A percentile compares a stretch with the other conserved stretches of the same genome.
Conservation (phyloP, 2,797 vertebrate species). For the Halcyon leucocephala region DNA sequence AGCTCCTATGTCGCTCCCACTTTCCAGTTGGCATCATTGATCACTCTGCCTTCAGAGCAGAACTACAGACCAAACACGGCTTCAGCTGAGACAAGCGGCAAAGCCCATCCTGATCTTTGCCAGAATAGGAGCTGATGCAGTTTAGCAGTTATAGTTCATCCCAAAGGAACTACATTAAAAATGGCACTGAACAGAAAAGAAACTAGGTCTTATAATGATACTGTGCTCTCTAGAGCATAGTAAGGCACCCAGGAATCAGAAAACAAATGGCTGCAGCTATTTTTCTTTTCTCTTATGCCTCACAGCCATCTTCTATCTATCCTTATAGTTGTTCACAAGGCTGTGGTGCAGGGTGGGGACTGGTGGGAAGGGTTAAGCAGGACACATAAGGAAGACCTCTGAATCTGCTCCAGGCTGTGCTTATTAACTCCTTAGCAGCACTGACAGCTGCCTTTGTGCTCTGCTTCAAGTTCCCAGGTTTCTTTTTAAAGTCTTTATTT, state of each 20-base stretch:
- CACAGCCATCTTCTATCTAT: background rate
- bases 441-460: background rate
- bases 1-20: background rate
- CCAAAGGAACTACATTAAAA: background rate
- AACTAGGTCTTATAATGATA: background rate
- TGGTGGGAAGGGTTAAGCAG: background rate
- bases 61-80: background rate
- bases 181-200: background rate
- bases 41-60: background rate
- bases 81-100: background rate
- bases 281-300: background rate
- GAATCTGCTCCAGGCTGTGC: background rate
- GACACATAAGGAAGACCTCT: background rate
- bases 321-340: background rate
- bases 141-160: background rate
- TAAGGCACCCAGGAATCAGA: background rate
- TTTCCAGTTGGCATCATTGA: background rate
- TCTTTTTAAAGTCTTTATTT: background rate
- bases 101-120: background rate
- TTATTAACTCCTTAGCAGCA: background rate
- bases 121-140: background rate
- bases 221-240: background rate
- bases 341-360: background rate
- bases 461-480: background rate
- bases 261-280: background rate